phyloP scores from a whole-genome alignment of 1,140 invertebrate species.

The fruit fly (Drosophila melanogaster) region Release_6_plus_ISO1_MT NT_033777.3:5703001-5703500 shows the following conservation, averaged over 20 bases:
- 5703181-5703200: conserved; percentile 47
- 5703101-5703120: conserved; percentile 48
- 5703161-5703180: conserved; percentile 9
- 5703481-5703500: conserved; percentile 58
- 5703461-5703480: conserved; percentile 50
- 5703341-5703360: conserved; percentile 69
- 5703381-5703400: conserved; percentile 6
- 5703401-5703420: conserved; percentile 66
- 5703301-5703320: conserved; percentile 53
- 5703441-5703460: conserved; percentile 16
- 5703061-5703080: conserved; percentile 50
- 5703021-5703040: conserved; percentile 51
- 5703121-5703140: conserved; percentile 47
- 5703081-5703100: conserved; percentile 64
- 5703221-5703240: conserved; percentile 32
- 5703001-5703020: conserved; percentile 55
- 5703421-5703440: conserved; percentile 45
- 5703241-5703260: conserved; percentile 25
- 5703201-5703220: conserved; percentile 53
- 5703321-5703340: conserved; percentile 38
- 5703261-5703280: conserved; percentile 23
- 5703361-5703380: background rate
- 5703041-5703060: conserved; percentile 45
- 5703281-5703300: conserved; percentile 40
- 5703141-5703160: conserved; percentile 51